Evolutionary conservation across 2,113 vertebrate species (phyloP).

Genomic region (Hassar affinis): DNA sequence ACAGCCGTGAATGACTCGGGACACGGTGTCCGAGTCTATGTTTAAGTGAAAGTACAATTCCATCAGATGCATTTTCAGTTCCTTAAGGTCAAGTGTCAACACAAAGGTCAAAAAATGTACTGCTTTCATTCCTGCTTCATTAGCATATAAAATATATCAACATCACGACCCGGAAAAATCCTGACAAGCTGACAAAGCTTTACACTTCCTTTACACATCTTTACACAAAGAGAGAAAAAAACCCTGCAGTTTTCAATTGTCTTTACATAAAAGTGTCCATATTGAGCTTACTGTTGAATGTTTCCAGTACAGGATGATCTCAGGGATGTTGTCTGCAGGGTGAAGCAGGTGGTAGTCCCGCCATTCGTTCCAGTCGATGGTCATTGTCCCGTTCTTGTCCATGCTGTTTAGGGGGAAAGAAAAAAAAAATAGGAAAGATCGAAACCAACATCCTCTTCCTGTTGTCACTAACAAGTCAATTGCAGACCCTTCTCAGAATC

Average conservation of each 20-base stretch:
- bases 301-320: slow-evolving; percentile 98
- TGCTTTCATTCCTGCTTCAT: not conserved
- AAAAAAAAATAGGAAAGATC: not conserved
- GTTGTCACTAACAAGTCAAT: not conserved
- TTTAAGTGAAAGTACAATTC: not conserved
- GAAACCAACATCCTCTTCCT: not conserved
- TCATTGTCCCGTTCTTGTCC: slow-evolving; percentile 97
- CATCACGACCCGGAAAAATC: not conserved
- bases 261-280: not conserved
- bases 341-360: slow-evolving; percentile 91
- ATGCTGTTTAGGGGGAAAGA: slow-evolving; percentile 72
- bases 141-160: not conserved
- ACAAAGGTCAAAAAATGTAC: not conserved
- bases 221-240: not conserved
- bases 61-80: not conserved
- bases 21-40: not conserved
- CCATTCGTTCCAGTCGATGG: slow-evolving; percentile 96
- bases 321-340: slow-evolving; percentile 90
- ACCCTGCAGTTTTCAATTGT: no score
- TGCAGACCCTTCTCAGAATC: not conserved
- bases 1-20: not conserved
- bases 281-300: slow-evolving; percentile 85
- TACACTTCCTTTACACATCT: not conserved
- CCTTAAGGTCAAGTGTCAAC: not conserved
- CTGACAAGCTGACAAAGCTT: not conserved